Evolutionary conservation across 2,888 invertebrate genomes (phyloP), one percentile per base, ranked within the genome.

Genomic region (Acleris cristana): DNA sequence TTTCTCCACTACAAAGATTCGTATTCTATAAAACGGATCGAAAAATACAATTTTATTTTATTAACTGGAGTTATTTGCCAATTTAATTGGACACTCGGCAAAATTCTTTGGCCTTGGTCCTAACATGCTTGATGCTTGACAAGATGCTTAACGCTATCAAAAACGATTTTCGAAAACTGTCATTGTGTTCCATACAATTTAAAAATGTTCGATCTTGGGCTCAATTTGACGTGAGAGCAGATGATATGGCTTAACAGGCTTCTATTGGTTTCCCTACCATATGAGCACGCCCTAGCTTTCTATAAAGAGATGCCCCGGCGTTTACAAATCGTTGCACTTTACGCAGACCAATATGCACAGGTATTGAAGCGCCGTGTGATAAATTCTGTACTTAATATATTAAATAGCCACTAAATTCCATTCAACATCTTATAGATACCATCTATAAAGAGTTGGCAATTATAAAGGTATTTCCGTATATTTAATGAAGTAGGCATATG

Each of bases 311-410:
- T 19, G 53, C 23, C 14, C 30, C 30, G 44, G 53, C 62, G 40
- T 62, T 53, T 53, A 67, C 62, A 63, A 67, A 67, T 67, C 53
- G 67, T 49, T 52, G 34, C 67, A 63, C 58, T 67, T 67, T 63
- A 57, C 53, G 53, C 57, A 48, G 40, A 49, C 58, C 67, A 67
- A 63, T 63, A 54, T 53, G 58, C 45, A 62, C 26, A 58, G 6
- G 14, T 58, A 63, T 67, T 63, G 58, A 58, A 58, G 34, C 21
- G 49, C 14, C 56, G 53, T 34, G 62, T 67, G 67, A 67, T 63
- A 67, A 63, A 57, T 48, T 44, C 57, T 44, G 34, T 56, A 58
- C 45, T 58, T 48, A 62, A 54, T 56, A 49, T 67, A 56, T 53
- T 58, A 67, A 58, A 67, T 62, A 57, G 58, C 53, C 64, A 34